A percentile compares a stretch with the other conserved stretches of the same genome.
These are phyloP conservation scores for Notodonta dromedarius DNA, from an alignment of 2,888 invertebrate genomes.

Conservation along the genomic window DNA sequence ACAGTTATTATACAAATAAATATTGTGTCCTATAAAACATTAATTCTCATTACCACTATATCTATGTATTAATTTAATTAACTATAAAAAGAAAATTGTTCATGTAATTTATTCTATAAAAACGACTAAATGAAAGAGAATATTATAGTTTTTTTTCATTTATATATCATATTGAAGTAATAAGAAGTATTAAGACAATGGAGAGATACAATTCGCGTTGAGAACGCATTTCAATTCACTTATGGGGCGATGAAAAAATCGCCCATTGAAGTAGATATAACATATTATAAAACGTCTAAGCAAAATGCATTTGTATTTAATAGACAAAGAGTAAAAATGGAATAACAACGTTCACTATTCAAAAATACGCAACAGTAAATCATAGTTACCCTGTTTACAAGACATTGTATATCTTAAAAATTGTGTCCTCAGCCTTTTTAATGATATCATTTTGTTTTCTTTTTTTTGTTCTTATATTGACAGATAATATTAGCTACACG, in stretches of 20 bases:
- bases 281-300: slow-evolving; percentile 4
- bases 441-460: slow-evolving; percentile 76
- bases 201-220: neutral
- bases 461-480: slow-evolving; percentile 55
- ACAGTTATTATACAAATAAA: slow-evolving; percentile 67
- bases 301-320: slow-evolving; percentile 25
- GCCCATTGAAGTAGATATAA: neutral
- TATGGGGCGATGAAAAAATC: slow-evolving; percentile 1
- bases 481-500: neutral
- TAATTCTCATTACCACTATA: slow-evolving; percentile 49
- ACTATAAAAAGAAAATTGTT: slow-evolving; percentile 37
- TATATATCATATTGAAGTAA: slow-evolving; percentile 4
- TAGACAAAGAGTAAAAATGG: slow-evolving; percentile 65
- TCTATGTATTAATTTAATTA: slow-evolving; percentile 48
- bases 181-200: slow-evolving; percentile 2
- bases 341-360: slow-evolving; percentile 67
- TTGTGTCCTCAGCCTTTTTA: slow-evolving; percentile 82
- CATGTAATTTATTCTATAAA: slow-evolving; percentile 15
- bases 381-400: slow-evolving; percentile 81
- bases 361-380: slow-evolving; percentile 78
- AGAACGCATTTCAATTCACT: neutral
- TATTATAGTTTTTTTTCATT: slow-evolving; percentile 12
- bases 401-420: slow-evolving; percentile 83
- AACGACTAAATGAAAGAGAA: slow-evolving; percentile 17
- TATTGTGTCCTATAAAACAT: slow-evolving; percentile 66